These are phyloP conservation scores for Chrysolina haemoptera DNA, from an alignment of 2,888 invertebrate genomes.

Conservation along the genomic window DNA sequence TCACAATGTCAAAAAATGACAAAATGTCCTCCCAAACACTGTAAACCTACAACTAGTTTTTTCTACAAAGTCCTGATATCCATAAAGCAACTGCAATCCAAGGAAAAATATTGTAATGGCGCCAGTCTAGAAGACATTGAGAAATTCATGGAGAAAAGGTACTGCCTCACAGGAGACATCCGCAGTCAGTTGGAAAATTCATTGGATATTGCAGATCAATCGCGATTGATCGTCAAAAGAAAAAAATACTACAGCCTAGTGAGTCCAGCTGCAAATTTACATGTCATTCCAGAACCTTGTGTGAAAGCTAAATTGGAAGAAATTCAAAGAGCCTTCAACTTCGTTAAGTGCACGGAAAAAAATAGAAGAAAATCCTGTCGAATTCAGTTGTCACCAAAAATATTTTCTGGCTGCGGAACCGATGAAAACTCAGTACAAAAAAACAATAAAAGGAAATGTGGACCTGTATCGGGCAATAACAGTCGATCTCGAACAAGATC, in stretches of 20 bases:
- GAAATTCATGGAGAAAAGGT: slow-evolving; percentile 50
- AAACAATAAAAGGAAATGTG: neutral
- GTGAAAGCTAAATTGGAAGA: slow-evolving; percentile 51
- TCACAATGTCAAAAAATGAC: slow-evolving; percentile 45
- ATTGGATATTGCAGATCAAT: slow-evolving; percentile 49
- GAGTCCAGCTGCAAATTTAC: slow-evolving; percentile 53
- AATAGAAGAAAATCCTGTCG: slow-evolving; percentile 3
- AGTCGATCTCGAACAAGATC: slow-evolving; percentile 1
- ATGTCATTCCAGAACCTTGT: slow-evolving; percentile 49
- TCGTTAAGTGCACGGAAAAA: slow-evolving; percentile 5
- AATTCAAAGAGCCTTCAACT: slow-evolving; percentile 46
- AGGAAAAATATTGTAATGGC: slow-evolving; percentile 46
- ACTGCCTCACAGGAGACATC: slow-evolving; percentile 51
- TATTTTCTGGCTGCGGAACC: neutral
- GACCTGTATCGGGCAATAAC: neutral
- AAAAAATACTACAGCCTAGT: slow-evolving; percentile 49
- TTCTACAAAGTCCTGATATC: slow-evolving; percentile 54
- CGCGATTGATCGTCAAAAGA: slow-evolving; percentile 48
- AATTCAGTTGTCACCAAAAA: neutral
- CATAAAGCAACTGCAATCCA: slow-evolving; percentile 52
- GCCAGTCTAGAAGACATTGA: slow-evolving; percentile 52
- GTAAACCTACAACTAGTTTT: slow-evolving; percentile 49
- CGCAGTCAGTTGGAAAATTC: slow-evolving; percentile 53
- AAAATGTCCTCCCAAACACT: slow-evolving; percentile 41
- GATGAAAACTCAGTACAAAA: no score